Evolutionary conservation across 2,113 vertebrate genomes (phyloP).

Genomic region (Sardina pilchardus): DNA sequence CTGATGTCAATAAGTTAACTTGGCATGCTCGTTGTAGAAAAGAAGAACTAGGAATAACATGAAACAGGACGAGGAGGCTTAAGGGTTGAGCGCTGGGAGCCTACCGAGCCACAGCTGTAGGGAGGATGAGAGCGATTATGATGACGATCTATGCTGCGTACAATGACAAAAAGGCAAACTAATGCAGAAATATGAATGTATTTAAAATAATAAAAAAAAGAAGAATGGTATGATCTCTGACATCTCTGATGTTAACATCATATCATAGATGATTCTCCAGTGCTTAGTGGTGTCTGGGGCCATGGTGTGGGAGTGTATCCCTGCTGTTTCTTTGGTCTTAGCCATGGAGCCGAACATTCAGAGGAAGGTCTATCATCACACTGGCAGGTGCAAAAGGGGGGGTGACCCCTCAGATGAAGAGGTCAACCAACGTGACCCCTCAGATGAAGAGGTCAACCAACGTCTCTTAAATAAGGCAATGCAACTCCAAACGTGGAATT

Average conservation of each 20-base stretch:
- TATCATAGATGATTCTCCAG: background rate
- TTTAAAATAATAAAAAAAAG: too few relatives aligned
- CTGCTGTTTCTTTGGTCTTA: background rate
- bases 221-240: background rate
- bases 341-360: background rate
- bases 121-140: background rate
- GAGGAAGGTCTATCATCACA: background rate
- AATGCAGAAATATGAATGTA: background rate
- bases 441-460: background rate
- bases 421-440: background rate
- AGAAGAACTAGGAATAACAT: conserved; percentile 37
- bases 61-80: background rate
- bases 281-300: background rate
- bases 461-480: background rate
- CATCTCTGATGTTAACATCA: background rate
- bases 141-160: background rate
- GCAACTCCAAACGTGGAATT: background rate
- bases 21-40: conserved; percentile 34
- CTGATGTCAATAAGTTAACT: conserved; percentile 48
- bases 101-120: conserved; percentile 4
- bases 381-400: background rate
- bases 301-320: background rate
- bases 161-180: background rate
- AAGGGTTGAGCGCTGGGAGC: background rate
- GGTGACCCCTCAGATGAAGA: background rate